A percentile compares a stretch with the other conserved stretches of the same genome.
Evolutionary conservation across 2,797 vertebrate genomes (phyloP).

Genomic region (Gadopsis marmoratus): DNA sequence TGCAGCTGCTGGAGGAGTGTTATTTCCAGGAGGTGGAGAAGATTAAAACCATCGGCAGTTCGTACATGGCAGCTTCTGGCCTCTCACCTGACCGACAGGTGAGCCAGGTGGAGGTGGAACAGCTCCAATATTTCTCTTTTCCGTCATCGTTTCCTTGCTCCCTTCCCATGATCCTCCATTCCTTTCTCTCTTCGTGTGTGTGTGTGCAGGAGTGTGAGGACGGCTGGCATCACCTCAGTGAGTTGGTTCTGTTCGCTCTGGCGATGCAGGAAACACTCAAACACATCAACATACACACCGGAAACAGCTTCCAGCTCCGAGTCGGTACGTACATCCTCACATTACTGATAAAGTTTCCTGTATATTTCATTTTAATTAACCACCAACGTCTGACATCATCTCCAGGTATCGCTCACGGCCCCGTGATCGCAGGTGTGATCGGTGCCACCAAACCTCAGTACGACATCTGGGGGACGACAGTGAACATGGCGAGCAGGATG

Average conservation of each 20-base stretch:
- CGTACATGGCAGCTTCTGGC: conserved; percentile 84
- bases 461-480: conserved; percentile 83
- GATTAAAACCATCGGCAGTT: conserved; percentile 84
- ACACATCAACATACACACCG: conserved; percentile 73
- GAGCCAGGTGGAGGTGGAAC: background rate
- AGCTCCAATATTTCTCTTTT: background rate
- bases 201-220: conserved; percentile 55
- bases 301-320: conserved; percentile 78
- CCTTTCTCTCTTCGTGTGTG: background rate
- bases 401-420: conserved; percentile 78
- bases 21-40: conserved; percentile 83
- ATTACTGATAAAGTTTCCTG: too few relatives aligned
- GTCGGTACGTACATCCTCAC: conserved; percentile 59
- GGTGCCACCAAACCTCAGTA: conserved; percentile 83
- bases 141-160: background rate
- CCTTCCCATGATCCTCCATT: background rate
- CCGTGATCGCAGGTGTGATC: conserved; percentile 80
- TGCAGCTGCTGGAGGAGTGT: conserved; percentile 78
- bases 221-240: conserved; percentile 78
- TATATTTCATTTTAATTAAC: too few relatives aligned
- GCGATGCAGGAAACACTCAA: conserved; percentile 82
- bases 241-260: conserved; percentile 79
- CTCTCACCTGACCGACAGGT: conserved; percentile 74
- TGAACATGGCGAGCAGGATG: conserved; percentile 84
- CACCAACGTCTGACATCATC: background rate